Conservation (phyloP, 35 echinoderm and acorn worm genomes). For the Amphiura filiformis region DNA sequence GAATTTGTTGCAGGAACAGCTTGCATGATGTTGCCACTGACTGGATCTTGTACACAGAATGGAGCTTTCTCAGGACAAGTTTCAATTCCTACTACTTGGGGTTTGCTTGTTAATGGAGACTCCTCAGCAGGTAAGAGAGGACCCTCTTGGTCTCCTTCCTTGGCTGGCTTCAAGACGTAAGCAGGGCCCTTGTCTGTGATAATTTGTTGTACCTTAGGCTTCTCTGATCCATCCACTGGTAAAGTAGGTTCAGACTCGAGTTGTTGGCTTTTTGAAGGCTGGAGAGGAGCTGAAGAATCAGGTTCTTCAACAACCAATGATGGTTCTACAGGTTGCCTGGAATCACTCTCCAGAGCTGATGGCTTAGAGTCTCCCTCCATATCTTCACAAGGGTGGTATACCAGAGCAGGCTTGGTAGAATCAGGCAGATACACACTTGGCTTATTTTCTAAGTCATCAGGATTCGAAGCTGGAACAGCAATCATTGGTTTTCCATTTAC, state of each 20-base stretch:
- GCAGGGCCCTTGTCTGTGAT: conserved; percentile 45
- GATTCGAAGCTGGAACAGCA: background rate
- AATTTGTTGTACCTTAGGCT: conserved; percentile 4
- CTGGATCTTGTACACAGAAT: conserved; percentile 11
- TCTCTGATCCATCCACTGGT: too few relatives aligned
- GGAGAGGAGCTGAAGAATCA: too few relatives aligned
- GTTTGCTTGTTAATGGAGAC: background rate
- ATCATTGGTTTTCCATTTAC: background rate
- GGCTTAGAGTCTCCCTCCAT: background rate
- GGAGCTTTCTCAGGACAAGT: background rate
- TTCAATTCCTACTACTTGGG: background rate
- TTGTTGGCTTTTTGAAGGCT: too few relatives aligned
- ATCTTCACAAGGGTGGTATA: background rate
- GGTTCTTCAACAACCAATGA: too few relatives aligned
- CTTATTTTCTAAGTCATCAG: background rate
- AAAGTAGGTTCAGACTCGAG: background rate
- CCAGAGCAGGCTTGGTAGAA: background rate
- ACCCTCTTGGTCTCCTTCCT: background rate
- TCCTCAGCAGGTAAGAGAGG: background rate
- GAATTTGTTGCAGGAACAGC: background rate
- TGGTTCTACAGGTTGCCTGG: background rate
- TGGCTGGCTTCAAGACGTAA: conserved; percentile 24
- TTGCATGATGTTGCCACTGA: background rate
- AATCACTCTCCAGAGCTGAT: background rate
- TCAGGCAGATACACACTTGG: conserved; percentile 33